These are phyloP conservation scores for Cecropterus lyciades DNA, from an alignment of 1,140 invertebrate species.

Conservation along the genomic window DNA sequence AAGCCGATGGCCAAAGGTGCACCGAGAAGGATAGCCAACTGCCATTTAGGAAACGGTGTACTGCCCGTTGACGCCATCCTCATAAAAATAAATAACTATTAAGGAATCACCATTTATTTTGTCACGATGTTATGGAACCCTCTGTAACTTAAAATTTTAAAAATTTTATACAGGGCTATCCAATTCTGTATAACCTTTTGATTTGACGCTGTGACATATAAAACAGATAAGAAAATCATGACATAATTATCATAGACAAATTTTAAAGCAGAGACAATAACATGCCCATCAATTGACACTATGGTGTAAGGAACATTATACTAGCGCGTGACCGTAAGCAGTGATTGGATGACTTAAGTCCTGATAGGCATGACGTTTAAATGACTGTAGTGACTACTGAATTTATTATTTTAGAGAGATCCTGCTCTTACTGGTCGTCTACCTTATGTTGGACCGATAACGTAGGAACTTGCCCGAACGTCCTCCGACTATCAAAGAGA, in stretches of 20 bases:
- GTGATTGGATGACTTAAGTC: too few relatives aligned
- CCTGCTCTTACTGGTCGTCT: too few relatives aligned
- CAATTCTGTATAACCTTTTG: slow-evolving; percentile 39
- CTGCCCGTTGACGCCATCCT: slow-evolving; percentile 79
- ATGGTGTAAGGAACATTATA: too few relatives aligned
- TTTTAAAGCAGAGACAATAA: background rate
- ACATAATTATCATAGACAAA: slow-evolving; percentile 20
- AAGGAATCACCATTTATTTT: slow-evolving; percentile 72
- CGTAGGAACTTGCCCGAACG: too few relatives aligned
- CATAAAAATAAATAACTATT: slow-evolving; percentile 45
- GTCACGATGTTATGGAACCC: slow-evolving; percentile 39
- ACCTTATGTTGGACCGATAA: too few relatives aligned
- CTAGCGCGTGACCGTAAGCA: too few relatives aligned
- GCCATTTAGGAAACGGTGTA: slow-evolving; percentile 86
- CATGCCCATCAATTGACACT: too few relatives aligned
- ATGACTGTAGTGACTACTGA: too few relatives aligned
- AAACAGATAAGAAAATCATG: slow-evolving; percentile 37
- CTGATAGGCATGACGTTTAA: too few relatives aligned
- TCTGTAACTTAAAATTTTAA: slow-evolving; percentile 45
- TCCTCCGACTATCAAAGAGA: too few relatives aligned
- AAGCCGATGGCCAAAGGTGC: slow-evolving; percentile 92
- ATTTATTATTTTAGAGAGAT: too few relatives aligned
- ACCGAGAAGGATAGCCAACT: slow-evolving; percentile 91
- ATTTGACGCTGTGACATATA: slow-evolving; percentile 44
- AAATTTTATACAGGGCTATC: slow-evolving; percentile 42